Percentiles rank a stretch among this genome's conserved stretches.
Conservation (phyloP, 37 sponge, comb jelly and placozoan species). For the Haliclona indistincta region DNA sequence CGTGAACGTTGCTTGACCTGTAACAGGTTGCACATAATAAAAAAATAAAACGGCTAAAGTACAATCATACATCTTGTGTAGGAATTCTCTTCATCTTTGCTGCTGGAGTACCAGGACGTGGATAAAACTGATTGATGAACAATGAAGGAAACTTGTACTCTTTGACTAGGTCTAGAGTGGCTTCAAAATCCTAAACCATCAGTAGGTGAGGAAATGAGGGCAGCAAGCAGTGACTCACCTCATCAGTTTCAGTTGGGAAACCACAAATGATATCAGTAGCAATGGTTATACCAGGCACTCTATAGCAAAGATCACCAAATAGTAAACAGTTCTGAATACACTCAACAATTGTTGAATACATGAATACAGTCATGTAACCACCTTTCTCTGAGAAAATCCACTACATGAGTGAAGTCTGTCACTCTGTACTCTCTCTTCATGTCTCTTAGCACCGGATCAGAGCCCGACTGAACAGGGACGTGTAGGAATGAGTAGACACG, state of each 20-base stretch:
- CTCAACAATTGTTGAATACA: not conserved
- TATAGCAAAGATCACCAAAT: not conserved
- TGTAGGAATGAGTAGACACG: slow-evolving; percentile 97
- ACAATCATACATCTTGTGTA: slow-evolving; percentile 51
- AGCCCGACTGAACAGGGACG: slow-evolving; percentile 95
- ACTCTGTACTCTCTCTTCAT: slow-evolving; percentile 95
- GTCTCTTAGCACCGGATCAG: slow-evolving; percentile 84
- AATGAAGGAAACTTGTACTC: slow-evolving; percentile 90
- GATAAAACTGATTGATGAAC: slow-evolving; percentile 99
- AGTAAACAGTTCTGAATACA: not conserved
- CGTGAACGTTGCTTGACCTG: slow-evolving; percentile 60
- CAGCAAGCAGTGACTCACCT: slow-evolving; percentile 23
- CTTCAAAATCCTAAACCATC: slow-evolving; percentile 68
- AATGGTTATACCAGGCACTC: slow-evolving; percentile 94
- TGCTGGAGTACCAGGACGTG: slow-evolving; percentile 97
- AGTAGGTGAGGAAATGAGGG: not conserved
- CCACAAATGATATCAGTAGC: slow-evolving; percentile 99
- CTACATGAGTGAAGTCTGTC: slow-evolving; percentile 74
- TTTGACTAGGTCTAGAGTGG: slow-evolving; percentile 69
- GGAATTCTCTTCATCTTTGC: slow-evolving; percentile 92
- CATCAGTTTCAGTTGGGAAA: slow-evolving; percentile 92
- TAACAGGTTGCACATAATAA: slow-evolving; percentile 1
- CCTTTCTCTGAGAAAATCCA: slow-evolving; percentile 81
- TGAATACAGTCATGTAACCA: slow-evolving; percentile 10
- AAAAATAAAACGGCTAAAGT: not conserved